Percentiles rank a stretch among this genome's conserved stretches.
These are phyloP conservation scores for Nemurella pictetii DNA, from an alignment of 2,888 invertebrate genomes.

Conservation along the genomic window DNA sequence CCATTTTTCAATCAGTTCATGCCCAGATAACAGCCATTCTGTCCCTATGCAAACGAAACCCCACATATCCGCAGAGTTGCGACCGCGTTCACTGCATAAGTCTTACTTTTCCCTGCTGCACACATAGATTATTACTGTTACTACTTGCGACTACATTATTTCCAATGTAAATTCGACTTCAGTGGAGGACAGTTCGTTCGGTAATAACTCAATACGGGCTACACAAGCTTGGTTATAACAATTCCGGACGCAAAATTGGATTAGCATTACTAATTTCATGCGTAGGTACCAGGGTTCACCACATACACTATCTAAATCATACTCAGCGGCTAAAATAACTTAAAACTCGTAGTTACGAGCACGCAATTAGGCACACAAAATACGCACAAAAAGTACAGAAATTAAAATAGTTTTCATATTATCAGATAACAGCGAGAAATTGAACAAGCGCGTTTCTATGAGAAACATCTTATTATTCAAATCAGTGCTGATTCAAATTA, in stretches of 20 bases:
- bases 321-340: too few relatives aligned
- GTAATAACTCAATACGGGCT: not conserved
- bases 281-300: too few relatives aligned
- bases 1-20: not conserved
- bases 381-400: too few relatives aligned
- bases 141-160: not conserved
- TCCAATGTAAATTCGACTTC: not conserved
- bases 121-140: not conserved
- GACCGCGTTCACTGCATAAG: not conserved
- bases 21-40: not conserved
- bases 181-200: not conserved
- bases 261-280: too few relatives aligned
- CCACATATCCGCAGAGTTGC: not conserved
- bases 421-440: too few relatives aligned
- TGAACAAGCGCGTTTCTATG: too few relatives aligned
- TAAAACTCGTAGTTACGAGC: too few relatives aligned
- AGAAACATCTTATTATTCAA: too few relatives aligned
- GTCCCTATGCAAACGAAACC: not conserved
- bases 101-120: not conserved
- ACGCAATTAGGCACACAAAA: too few relatives aligned
- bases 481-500: too few relatives aligned
- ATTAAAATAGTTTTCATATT: too few relatives aligned
- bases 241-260: not conserved
- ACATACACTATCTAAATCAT: too few relatives aligned
- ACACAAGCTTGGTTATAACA: not conserved